These are phyloP conservation scores for Petrolisthes cinctipes DNA, from an alignment of 2,888 invertebrate genomes.

Conservation along the genomic window DNA sequence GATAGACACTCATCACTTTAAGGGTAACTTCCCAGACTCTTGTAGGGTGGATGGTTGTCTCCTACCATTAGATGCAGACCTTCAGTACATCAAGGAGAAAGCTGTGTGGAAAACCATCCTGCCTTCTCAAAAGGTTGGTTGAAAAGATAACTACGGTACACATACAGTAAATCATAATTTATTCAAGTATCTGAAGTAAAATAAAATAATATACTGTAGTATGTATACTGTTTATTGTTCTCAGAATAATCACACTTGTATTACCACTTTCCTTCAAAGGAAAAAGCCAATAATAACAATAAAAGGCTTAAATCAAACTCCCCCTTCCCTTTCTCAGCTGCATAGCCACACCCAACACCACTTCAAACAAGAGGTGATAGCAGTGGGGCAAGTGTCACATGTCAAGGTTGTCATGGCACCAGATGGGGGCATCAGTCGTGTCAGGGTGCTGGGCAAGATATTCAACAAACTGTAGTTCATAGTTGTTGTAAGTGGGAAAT, in stretches of 20 bases:
- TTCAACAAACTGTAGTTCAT: background rate
- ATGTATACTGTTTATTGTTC: no score
- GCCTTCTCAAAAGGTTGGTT: conserved; percentile 45
- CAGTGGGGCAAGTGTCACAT: conserved; percentile 23
- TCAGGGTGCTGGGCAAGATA: conserved; percentile 29
- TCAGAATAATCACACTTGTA: no score
- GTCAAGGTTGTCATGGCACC: conserved; percentile 50
- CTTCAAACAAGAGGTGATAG: conserved; percentile 21
- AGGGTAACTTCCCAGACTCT: conserved; percentile 78
- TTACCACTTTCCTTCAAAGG: no score
- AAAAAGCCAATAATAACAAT: background rate
- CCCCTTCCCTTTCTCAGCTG: conserved; percentile 22
- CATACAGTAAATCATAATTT: no score
- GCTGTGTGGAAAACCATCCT: conserved; percentile 39
- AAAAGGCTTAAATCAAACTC: background rate
- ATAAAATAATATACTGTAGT: no score
- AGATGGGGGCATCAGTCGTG: conserved; percentile 58
- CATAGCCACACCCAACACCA: conserved; percentile 30
- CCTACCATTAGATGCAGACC: background rate
- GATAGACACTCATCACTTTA: conserved; percentile 77
- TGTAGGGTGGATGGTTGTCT: conserved; percentile 42
- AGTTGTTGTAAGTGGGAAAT: no score
- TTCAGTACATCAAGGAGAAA: conserved; percentile 10
- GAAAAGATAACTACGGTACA: background rate
- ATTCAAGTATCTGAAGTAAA: no score